Base-by-base conservation (phyloP, 2,113 vertebrate species). In the Platichthys flesus region DNA sequence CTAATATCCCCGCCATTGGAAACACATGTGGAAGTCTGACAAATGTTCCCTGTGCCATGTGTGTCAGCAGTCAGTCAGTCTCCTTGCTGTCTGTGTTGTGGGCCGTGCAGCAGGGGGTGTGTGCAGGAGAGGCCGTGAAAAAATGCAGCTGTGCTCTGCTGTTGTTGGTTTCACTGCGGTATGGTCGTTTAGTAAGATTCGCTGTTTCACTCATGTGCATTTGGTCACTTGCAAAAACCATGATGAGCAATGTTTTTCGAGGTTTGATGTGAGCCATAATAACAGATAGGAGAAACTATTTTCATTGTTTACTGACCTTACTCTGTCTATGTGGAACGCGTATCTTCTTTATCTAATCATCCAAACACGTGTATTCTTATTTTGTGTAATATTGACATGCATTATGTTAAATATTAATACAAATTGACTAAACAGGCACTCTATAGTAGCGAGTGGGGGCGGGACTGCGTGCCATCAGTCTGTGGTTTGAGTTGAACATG, bases 1-100 rank as follows among this genome's bases (percentile, higher is more conserved):
- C 81, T 83, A 91, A 92, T 88, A 89, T 74, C 23, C 69, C 70
- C 65, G 74, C 62, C 90, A 93, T 92, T 94, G 86, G 82, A 93
- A 93, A 93, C 92, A 93, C 64, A 89, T 92, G 92, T 89, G 88
- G 71, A 82, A 67, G 83, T 91, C 87, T 88, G 91, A 92, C 90
- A 89, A 88, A 83, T 89, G 91, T 89, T 89, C 87, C 73, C 85
- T 86, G 85, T 76, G 84, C 83, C 84, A 70, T 85, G 82, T 82
- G 85, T 90, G 90, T 91, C 91, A 88, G 87, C 88, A 85, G 85
- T 81, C 83, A 87, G 88, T 87, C 79, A 31, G 81, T 90, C 90
- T 88, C 85, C 74, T 20, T 52, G 70, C 79, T 74, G 89, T 81
- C 77, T 82, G 79, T 79, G 23, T 3, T 58, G 79, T 24, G 42